Percentiles rank a stretch among this genome's conserved stretches.
phyloP scores from a whole-genome alignment of 2,888 invertebrate species.

The Liopterus haemorrhoidalis region DNA sequence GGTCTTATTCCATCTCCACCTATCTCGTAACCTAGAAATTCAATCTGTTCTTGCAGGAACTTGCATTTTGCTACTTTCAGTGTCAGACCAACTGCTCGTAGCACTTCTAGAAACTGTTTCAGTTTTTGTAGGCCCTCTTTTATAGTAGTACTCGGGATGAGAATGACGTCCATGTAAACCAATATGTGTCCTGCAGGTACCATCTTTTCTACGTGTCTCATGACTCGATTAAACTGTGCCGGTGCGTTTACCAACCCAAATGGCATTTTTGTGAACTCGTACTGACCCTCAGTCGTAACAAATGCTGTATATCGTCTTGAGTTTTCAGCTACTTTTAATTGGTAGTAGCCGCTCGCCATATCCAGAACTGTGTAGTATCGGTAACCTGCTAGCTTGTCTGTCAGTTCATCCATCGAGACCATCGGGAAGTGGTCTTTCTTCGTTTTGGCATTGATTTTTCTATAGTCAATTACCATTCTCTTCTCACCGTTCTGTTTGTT shows the following conservation, averaged over 20 bases:
- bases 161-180: slow-evolving; percentile 26
- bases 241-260: too few relatives aligned
- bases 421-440: slow-evolving; percentile 37
- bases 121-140: slow-evolving; percentile 9
- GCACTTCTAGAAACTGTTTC: neutral
- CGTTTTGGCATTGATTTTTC: slow-evolving; percentile 36
- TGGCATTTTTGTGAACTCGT: too few relatives aligned
- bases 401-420: slow-evolving; percentile 38
- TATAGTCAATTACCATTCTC: slow-evolving; percentile 35
- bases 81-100: slow-evolving; percentile 21
- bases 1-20: slow-evolving; percentile 24
- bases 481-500: slow-evolving; percentile 31
- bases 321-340: slow-evolving; percentile 34
- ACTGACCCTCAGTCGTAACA: slow-evolving; percentile 37
- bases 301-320: slow-evolving; percentile 36
- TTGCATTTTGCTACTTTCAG: slow-evolving; percentile 32
- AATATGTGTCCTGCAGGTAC: slow-evolving; percentile 1
- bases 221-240: slow-evolving; percentile 32
- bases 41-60: slow-evolving; percentile 23
- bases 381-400: slow-evolving; percentile 32
- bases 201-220: slow-evolving; percentile 18
- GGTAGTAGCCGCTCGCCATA: slow-evolving; percentile 36
- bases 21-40: slow-evolving; percentile 29
- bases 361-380: slow-evolving; percentile 37
- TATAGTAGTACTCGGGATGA: slow-evolving; percentile 18